phyloP scores from a whole-genome alignment of 2,113 vertebrate species.

The Lycaon pictus region DNA sequence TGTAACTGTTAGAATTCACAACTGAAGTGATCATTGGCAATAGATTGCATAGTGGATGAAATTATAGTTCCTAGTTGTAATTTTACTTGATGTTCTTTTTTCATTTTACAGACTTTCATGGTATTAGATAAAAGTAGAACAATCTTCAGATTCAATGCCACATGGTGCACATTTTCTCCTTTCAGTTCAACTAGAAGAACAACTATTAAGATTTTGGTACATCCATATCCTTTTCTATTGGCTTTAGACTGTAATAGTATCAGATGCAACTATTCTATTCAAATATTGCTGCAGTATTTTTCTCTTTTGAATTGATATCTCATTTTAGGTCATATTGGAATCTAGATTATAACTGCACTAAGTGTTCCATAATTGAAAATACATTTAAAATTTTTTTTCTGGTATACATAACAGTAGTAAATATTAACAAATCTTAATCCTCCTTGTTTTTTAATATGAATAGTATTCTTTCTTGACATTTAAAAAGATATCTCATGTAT shows the following conservation, averaged over 20 bases:
- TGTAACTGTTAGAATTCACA: background rate
- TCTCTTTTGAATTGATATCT: background rate
- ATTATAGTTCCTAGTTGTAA: background rate
- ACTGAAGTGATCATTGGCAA: background rate
- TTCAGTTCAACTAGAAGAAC: slow-evolving; percentile 66
- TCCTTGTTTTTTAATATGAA: background rate
- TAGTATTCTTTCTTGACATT: background rate
- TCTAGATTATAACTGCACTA: background rate
- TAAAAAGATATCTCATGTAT: background rate
- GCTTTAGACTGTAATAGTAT: background rate
- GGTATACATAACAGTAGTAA: background rate
- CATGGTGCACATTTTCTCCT: slow-evolving; percentile 76
- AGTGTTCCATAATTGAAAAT: slow-evolving; percentile 31
- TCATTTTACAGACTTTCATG: slow-evolving; percentile 76
- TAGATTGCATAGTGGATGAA: background rate
- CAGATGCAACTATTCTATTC: background rate
- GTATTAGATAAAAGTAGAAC: slow-evolving; percentile 77
- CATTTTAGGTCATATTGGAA: background rate
- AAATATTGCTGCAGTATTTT: background rate
- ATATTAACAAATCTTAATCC: slow-evolving; percentile 3
- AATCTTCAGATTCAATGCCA: slow-evolving; percentile 78
- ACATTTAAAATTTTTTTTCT: slow-evolving; percentile 2
- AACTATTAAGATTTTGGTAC: slow-evolving; percentile 73
- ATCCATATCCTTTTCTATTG: slow-evolving; percentile 81
- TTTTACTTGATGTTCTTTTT: slow-evolving; percentile 3